A percentile compares a stretch with the other conserved stretches of the same genome.
Conservation (phyloP, 2,113 vertebrate species). For the Platysternon megacephalum region DNA sequence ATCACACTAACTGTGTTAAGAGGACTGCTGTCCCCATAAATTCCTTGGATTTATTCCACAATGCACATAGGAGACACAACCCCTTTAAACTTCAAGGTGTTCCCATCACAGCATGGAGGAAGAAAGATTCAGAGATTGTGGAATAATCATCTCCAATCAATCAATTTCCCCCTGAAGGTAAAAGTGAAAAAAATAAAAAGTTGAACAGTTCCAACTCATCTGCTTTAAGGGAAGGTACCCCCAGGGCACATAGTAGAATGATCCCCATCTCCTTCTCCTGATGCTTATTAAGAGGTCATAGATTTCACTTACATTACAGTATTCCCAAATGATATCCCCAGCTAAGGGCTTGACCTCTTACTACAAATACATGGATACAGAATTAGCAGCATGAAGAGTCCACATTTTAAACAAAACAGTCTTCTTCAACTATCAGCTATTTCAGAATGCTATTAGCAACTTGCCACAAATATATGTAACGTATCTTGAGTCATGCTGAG, state of each 20-base stretch:
- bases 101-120: constrained; percentile 74
- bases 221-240: constrained; percentile 80
- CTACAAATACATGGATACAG: constrained; percentile 56
- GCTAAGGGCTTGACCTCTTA: constrained; percentile 65
- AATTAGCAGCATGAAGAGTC: constrained; percentile 61
- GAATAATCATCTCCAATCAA: constrained; percentile 83
- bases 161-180: constrained; percentile 82
- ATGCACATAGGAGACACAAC: constrained; percentile 71
- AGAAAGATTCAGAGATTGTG: constrained; percentile 79
- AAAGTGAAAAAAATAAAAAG: constrained; percentile 76
- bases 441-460: constrained; percentile 38
- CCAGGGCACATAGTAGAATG: constrained; percentile 74
- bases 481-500: background rate
- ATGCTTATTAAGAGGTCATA: constrained; percentile 82
- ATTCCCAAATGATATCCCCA: constrained; percentile 73
- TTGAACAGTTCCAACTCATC: constrained; percentile 75
- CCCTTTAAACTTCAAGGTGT: constrained; percentile 81
- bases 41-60: constrained; percentile 72
- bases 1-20: constrained; percentile 50
- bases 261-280: constrained; percentile 75
- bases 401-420: constrained; percentile 42
- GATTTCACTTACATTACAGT: constrained; percentile 71
- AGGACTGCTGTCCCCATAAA: constrained; percentile 72
- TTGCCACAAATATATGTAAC: background rate
- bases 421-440: constrained; percentile 46